Conservation (phyloP, 2,113 vertebrate species). For the Coregonus clupeaformis region DNA sequence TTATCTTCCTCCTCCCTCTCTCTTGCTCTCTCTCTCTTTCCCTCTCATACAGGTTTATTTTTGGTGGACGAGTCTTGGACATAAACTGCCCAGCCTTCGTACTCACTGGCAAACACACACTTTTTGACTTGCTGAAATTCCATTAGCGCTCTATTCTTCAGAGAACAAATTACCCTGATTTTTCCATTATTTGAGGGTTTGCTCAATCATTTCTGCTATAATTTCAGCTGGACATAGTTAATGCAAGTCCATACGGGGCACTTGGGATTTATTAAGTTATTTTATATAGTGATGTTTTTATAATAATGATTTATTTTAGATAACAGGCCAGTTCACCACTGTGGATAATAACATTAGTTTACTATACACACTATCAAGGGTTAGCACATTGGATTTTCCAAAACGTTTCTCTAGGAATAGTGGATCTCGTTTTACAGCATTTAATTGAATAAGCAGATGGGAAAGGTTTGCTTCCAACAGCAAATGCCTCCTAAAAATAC, state of each 20-base stretch:
- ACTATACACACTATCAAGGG: background rate
- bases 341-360: background rate
- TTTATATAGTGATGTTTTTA: too few species aligned
- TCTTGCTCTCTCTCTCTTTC: slow-evolving; percentile 38
- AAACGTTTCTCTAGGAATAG: slow-evolving; percentile 11
- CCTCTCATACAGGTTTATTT: slow-evolving; percentile 74
- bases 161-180: slow-evolving; percentile 33
- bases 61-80: slow-evolving; percentile 73
- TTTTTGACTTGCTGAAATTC: slow-evolving; percentile 63
- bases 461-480: slow-evolving; percentile 19
- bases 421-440: slow-evolving; percentile 3
- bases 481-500: slow-evolving; percentile 23
- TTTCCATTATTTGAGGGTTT: background rate
- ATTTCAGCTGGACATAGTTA: background rate
- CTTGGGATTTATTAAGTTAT: slow-evolving; percentile 29
- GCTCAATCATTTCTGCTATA: background rate
- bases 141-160: slow-evolving; percentile 49
- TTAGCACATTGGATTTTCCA: background rate
- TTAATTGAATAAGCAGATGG: slow-evolving; percentile 46
- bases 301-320: too few species aligned
- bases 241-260: slow-evolving; percentile 14
- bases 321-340: slow-evolving; percentile 1
- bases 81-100: slow-evolving; percentile 71
- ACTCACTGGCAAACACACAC: slow-evolving; percentile 61
- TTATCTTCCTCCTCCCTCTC: slow-evolving; percentile 48